Evolutionary conservation across 2,888 invertebrate genomes (phyloP), one percentile per base, ranked within the genome.

Genomic region (Melanchra persicariae): DNA sequence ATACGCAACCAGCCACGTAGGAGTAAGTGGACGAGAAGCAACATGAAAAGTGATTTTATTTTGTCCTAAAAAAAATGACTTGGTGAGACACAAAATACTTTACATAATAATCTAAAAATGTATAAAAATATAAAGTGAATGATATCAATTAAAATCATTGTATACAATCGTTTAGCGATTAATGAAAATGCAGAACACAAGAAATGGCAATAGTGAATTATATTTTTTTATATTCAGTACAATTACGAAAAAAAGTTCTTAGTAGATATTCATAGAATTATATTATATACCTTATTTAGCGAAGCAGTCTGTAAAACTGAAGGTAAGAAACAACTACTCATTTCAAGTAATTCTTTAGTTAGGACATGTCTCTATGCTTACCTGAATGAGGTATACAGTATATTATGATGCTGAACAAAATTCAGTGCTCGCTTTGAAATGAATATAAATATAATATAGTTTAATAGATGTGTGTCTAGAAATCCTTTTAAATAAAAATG

Each of bases 11-110:
- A 84, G 87, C 87, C 87, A 81, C 80, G 69, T 92, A 92, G 89
- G 77, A 80, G 82, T 92, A 92, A 93, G 91, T 90, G 91, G 91
- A 93, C 85, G 86, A 87, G 91, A 92, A 88, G 91, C 91, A 90
- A 92, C 87, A 92, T 92, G 91, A 91, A 91, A 94, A 95, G 95
- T 95, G 95, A 95, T 95, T 95, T 95, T 95, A 95, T 95, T 95
- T 94, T 95, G 95, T 94, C 92, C 89, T 90, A 89, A 89, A 89
- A 89, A 78, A 91, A 93, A 91, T 91, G 92, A 93, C 91, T 91
- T 74, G 73, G 87, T 91, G 90, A 89, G 85, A 87, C 86, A 89
- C 83, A 87, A 91, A 87, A 86, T 88, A 88, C 75, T 88, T 54
- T 22, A 87, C 22, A 57, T 90, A n/a, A 90, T 88, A 88, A 91